Conservation (phyloP, 2,113 vertebrate species). For the Chascanopsetta lugubris region DNA sequence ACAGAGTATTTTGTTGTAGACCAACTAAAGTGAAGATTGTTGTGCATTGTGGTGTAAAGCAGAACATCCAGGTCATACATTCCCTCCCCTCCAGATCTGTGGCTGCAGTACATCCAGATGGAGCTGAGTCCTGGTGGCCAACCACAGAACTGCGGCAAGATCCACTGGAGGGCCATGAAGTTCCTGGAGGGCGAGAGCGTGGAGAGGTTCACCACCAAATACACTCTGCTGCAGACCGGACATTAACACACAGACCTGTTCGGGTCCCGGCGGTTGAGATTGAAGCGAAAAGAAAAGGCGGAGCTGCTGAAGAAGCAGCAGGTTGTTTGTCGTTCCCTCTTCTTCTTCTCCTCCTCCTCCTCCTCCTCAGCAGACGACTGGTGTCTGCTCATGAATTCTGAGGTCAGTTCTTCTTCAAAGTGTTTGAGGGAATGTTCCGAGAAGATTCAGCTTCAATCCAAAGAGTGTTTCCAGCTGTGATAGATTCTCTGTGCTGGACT, state of each 20-base stretch:
- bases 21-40: background rate
- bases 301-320: background rate
- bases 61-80: background rate
- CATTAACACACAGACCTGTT: conserved; percentile 69
- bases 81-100: conserved; percentile 83
- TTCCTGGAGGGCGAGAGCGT: conserved; percentile 86
- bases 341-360: too few relatives aligned
- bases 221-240: conserved; percentile 90
- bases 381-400: background rate
- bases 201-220: conserved; percentile 87
- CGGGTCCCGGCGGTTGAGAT: background rate
- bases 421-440: conserved; percentile 3
- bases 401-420: background rate
- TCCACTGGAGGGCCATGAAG: conserved; percentile 97
- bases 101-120: conserved; percentile 93
- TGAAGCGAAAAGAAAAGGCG: too few relatives aligned
- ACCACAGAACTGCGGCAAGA: conserved; percentile 88
- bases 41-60: background rate
- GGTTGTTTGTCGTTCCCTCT: conserved; percentile 7
- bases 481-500: background rate
- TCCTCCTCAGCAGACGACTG: background rate
- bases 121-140: conserved; percentile 86
- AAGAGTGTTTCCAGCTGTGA: background rate
- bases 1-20: too few relatives aligned
- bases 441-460: background rate